Base-by-base conservation (phyloP, 2,888 invertebrate species). In the Mesopsocus fuscifrons region DNA sequence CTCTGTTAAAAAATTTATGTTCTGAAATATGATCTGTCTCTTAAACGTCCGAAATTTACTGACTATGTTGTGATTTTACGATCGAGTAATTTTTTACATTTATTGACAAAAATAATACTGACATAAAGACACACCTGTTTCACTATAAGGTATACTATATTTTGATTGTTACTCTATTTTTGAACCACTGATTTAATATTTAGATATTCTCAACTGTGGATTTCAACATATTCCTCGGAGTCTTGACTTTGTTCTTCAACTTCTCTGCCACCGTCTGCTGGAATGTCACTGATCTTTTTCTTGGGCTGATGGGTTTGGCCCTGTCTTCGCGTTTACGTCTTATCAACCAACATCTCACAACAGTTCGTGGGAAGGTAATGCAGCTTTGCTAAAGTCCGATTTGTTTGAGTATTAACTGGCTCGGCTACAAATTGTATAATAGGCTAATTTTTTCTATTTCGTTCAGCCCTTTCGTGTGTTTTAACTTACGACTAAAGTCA, bases 331-430 rank as follows among this genome's bases (percentile, higher is more conserved):
- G 52, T 42, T 55, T 54, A 41, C 48, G 50, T 21, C 53, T 53
- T 48, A 41, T 54, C 33, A 54, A 78, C 49, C 57, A 60, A 15
- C 59, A 66, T 42, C 55, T 72, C 17, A 54, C 59, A 15, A 58
- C 60, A 3, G 59, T 64, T 18, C 63, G 66, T 45, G 66, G 66
- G 48, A 64, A 67, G 63, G 70, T 69, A 54, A 41, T n/a, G n/a
- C n/a, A n/a, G n/a, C n/a, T n/a, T n/a, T n/a, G n/a, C n/a, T n/a
- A n/a, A n/a, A n/a, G n/a, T n/a, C n/a, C n/a, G n/a, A n/a, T n/a
- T n/a, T n/a, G n/a, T n/a, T n/a, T n/a, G n/a, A n/a, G n/a, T n/a
- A 20, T 15, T 42, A 16, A 22, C 20, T 9, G 15, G 16, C 4
- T 6, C 40, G 13, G 15, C 13, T 8, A 13, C 8, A 16, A 11